A percentile compares a stretch with the other conserved stretches of the same genome.
Conservation (phyloP, 2,113 vertebrate genomes). For the Melierax canorus region DNA sequence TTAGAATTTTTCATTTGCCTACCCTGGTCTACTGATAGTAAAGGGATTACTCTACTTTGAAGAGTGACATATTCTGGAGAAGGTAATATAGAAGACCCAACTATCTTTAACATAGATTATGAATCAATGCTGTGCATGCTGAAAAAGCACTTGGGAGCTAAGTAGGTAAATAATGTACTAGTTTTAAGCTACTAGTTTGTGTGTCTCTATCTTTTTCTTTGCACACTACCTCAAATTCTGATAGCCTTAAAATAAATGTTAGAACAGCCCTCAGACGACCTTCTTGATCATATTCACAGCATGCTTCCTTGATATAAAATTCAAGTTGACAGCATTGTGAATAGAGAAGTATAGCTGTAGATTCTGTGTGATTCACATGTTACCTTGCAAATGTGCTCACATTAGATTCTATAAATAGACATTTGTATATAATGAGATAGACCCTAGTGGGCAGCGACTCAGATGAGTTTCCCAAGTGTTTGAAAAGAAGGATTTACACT, state of each 20-base stretch:
- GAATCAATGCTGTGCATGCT: background rate
- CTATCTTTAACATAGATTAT: background rate
- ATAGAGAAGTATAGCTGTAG: background rate
- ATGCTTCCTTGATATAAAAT: background rate
- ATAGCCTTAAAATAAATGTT: constrained; percentile 26
- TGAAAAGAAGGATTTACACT: background rate
- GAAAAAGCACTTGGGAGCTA: background rate
- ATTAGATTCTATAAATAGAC: constrained; percentile 29
- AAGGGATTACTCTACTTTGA: background rate
- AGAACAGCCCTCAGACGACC: background rate
- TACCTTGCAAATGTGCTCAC: constrained; percentile 30
- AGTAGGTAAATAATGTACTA: background rate
- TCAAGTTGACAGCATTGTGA: constrained; percentile 27
- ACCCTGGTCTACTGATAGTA: background rate
- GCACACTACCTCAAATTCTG: background rate
- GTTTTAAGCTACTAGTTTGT: background rate
- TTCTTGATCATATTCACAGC: constrained; percentile 5
- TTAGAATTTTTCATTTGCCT: background rate
- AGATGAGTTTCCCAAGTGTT: background rate
- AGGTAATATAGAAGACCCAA: background rate
- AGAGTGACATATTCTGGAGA: background rate
- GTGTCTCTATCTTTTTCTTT: background rate
- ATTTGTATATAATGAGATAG: background rate
- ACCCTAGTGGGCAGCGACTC: constrained; percentile 1
- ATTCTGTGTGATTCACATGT: constrained; percentile 17